A percentile compares a stretch with the other conserved stretches of the same genome.
phyloP scores from a whole-genome alignment of 2,888 invertebrate species.

The Cyclophora albipunctata region DNA sequence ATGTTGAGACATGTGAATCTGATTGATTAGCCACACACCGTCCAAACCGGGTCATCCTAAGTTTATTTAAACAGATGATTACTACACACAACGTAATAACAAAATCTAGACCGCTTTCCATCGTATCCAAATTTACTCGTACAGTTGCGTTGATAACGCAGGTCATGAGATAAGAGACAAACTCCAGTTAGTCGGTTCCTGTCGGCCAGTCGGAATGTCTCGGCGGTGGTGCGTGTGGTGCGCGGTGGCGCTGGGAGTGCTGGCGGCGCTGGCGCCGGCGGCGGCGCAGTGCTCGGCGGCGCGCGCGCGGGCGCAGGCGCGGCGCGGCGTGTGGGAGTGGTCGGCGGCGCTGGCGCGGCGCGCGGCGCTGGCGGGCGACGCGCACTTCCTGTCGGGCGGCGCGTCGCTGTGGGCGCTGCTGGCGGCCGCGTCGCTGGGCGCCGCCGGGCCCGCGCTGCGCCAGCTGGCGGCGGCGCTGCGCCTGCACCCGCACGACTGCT shows the following conservation, averaged over 20 bases:
- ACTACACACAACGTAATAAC: neutral
- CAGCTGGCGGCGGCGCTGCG: conserved; percentile 41
- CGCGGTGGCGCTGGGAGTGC: conserved; percentile 21
- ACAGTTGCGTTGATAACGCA: conserved; percentile 20
- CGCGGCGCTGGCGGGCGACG: conserved; percentile 44
- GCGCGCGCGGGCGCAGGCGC: conserved; percentile 26
- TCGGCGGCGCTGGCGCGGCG: conserved; percentile 31
- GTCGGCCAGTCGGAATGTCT: conserved; percentile 30
- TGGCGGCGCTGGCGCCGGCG: conserved; percentile 22
- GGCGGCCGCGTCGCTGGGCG: conserved; percentile 44
- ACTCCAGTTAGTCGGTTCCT: conserved; percentile 20
- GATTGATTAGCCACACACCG: too few relatives aligned
- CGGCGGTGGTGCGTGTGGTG: conserved; percentile 22
- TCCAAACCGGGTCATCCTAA: neutral
- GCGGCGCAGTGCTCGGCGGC: conserved; percentile 32
- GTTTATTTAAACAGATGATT: neutral
- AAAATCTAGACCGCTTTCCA: neutral
- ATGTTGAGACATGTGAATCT: too few relatives aligned
- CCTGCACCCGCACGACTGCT: conserved; percentile 43
- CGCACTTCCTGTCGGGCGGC: conserved; percentile 52
- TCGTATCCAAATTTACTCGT: neutral
- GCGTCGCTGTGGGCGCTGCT: conserved; percentile 55
- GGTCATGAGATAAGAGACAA: conserved; percentile 29
- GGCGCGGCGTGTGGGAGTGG: conserved; percentile 42
- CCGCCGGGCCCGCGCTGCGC: conserved; percentile 34